These are phyloP conservation scores for Tipula unca DNA, from an alignment of 2,888 invertebrate species.

Conservation along the genomic window DNA sequence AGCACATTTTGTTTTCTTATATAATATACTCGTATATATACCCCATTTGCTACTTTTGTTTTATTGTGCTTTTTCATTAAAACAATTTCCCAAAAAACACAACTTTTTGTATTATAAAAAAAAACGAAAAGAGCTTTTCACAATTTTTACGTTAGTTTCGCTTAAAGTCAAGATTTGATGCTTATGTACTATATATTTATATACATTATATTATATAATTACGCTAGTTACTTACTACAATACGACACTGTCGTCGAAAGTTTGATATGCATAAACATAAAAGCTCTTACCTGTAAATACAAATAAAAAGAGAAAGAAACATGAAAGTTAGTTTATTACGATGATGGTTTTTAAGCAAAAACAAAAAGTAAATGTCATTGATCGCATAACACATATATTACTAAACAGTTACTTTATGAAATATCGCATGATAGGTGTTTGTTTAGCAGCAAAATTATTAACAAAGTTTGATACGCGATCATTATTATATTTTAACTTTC, in stretches of 20 bases:
- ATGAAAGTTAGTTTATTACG: background rate
- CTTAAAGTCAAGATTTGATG: background rate
- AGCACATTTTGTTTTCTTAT: background rate
- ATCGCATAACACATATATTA: background rate
- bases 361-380: background rate
- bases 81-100: background rate
- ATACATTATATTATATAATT: background rate
- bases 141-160: background rate
- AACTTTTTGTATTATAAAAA: background rate
- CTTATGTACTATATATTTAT: background rate
- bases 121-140: background rate
- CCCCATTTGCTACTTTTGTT: background rate
- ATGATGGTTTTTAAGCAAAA: background rate
- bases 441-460: too few relatives aligned
- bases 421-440: background rate
- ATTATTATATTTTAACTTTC: too few relatives aligned
- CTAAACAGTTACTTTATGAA: background rate
- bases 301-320: background rate
- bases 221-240: background rate
- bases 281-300: constrained; percentile 14
- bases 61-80: background rate
- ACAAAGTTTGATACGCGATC: too few relatives aligned
- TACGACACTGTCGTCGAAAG: background rate
- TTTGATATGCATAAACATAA: background rate
- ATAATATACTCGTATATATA: background rate